Evolutionary conservation across 2,797 vertebrate genomes (phyloP).

Genomic region (Cryptoprocta ferox): DNA sequence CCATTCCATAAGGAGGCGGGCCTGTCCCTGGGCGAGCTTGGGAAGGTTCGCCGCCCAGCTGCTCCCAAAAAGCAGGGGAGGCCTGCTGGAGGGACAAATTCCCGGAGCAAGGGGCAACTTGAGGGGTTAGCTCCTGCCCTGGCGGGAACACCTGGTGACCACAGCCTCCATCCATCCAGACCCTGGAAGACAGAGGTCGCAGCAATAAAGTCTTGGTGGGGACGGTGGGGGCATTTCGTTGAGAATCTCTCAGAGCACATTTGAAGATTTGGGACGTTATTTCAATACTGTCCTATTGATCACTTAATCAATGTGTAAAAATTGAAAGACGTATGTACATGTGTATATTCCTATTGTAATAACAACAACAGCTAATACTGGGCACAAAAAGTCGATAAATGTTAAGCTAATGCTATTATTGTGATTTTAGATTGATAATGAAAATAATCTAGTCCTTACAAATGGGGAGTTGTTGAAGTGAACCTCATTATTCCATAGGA

Average conservation of each 20-base stretch:
- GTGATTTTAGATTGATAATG: background rate
- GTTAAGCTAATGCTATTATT: background rate
- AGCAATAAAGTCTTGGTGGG: background rate
- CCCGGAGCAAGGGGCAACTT: background rate
- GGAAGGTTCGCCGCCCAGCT: background rate
- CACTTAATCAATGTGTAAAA: background rate
- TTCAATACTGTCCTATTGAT: background rate
- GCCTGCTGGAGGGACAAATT: background rate
- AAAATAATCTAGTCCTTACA: conserved; percentile 44
- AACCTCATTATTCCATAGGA: background rate
- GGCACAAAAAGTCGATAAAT: background rate
- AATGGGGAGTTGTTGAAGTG: background rate
- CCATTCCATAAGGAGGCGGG: background rate
- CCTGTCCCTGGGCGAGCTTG: too few relatives aligned
- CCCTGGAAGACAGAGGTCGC: background rate
- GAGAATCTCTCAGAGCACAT: background rate
- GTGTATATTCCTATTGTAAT: background rate
- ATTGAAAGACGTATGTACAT: background rate
- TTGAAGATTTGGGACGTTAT: background rate
- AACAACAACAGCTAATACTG: background rate
- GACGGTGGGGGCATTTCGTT: background rate
- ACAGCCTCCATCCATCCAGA: background rate
- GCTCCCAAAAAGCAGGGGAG: background rate
- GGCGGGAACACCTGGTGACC: background rate
- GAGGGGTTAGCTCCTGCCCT: background rate